Evolutionary conservation across 2,797 vertebrate species (phyloP).

Genomic region (Schizopygopsis malacanthus): DNA sequence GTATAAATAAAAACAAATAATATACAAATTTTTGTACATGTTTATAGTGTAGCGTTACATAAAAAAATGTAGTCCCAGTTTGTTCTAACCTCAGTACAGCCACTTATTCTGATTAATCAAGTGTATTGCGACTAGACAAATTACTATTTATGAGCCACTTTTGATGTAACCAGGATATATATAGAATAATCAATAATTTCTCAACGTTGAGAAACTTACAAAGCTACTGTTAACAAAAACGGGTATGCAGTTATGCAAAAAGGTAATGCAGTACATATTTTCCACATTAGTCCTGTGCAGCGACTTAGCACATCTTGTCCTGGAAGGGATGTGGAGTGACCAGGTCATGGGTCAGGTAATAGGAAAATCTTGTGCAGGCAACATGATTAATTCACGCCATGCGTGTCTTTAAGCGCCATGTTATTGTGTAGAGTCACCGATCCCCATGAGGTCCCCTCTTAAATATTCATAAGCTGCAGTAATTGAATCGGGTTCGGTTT

Average conservation of each 20-base stretch:
- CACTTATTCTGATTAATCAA: neutral
- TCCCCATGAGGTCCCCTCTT: constrained; percentile 67
- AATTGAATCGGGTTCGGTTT: constrained; percentile 69
- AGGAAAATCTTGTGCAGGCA: constrained; percentile 79
- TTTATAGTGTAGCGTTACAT: neutral
- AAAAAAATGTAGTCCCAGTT: neutral
- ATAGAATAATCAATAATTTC: neutral
- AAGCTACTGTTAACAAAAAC: neutral
- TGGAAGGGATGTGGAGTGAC: constrained; percentile 56
- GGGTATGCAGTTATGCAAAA: neutral
- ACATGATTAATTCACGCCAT: constrained; percentile 74
- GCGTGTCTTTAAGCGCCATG: constrained; percentile 64
- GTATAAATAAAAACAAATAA: neutral
- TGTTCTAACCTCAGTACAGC: neutral
- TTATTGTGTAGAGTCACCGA: constrained; percentile 72
- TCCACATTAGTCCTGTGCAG: constrained; percentile 16
- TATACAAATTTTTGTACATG: neutral
- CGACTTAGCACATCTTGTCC: neutral
- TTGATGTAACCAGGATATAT: neutral
- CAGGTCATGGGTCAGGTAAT: constrained; percentile 71
- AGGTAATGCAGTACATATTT: neutral
- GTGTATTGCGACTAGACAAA: neutral
- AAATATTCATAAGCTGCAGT: constrained; percentile 72
- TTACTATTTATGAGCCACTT: too few relatives aligned
- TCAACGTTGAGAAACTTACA: neutral